These are phyloP conservation scores for Camelus bactrianus DNA, from an alignment of 2,113 vertebrate species.

Conservation along the genomic window DNA sequence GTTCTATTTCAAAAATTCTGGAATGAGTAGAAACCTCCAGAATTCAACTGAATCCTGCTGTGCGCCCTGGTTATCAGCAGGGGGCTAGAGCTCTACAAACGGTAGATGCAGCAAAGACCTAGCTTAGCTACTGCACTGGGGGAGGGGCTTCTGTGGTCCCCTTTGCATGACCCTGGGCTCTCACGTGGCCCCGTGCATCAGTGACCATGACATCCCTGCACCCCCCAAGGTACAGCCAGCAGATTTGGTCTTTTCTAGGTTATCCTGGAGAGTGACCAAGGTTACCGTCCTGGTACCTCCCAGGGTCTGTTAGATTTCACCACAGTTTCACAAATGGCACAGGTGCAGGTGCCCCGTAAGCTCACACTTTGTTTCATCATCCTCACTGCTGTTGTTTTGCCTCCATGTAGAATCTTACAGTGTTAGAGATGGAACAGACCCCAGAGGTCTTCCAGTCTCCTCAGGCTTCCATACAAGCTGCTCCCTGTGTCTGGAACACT, in stretches of 20 bases:
- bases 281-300: neutral
- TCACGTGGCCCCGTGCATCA: neutral
- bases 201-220: rapidly evolving
- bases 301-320: neutral
- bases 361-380: neutral
- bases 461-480: neutral
- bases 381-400: neutral
- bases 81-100: neutral
- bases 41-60: neutral
- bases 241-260: neutral
- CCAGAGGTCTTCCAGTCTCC: neutral
- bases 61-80: neutral
- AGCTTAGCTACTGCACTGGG: rapidly evolving
- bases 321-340: no score
- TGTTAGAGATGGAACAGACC: neutral
- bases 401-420: neutral
- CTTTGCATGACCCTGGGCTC: neutral
- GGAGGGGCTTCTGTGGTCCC: neutral
- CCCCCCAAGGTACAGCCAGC: neutral
- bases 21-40: neutral
- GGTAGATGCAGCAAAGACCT: neutral
- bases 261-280: neutral
- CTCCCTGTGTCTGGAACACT: neutral
- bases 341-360: rapidly evolving
- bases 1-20: neutral